Conservation (phyloP, 1,140 invertebrate species). For the Samia ricini region DNA sequence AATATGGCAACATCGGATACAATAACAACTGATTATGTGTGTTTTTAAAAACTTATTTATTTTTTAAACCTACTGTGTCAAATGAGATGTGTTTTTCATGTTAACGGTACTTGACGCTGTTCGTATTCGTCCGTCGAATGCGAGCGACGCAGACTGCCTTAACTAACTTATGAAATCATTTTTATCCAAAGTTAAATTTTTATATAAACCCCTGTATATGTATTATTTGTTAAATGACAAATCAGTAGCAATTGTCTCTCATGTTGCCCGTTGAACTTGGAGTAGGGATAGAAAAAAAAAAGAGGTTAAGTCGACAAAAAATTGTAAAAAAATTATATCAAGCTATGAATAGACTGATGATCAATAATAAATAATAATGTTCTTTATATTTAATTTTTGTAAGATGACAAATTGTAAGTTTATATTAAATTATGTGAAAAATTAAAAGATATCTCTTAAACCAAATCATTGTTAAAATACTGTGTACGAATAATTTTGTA, state of each 20-base stretch:
- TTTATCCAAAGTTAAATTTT: slow-evolving; percentile 56
- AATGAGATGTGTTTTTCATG: slow-evolving; percentile 28
- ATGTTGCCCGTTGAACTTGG: slow-evolving; percentile 68
- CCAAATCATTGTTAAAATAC: slow-evolving; percentile 18
- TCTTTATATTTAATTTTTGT: slow-evolving; percentile 77
- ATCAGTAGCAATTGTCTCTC: slow-evolving; percentile 46
- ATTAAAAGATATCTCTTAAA: slow-evolving; percentile 31
- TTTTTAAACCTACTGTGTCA: slow-evolving; percentile 43
- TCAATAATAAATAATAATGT: slow-evolving; percentile 69
- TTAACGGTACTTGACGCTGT: slow-evolving; percentile 22
- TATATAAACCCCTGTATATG: slow-evolving; percentile 58
- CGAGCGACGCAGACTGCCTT: slow-evolving; percentile 29
- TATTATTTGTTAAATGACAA: slow-evolving; percentile 39
- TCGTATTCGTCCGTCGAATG: slow-evolving; percentile 23
- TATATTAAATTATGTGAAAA: slow-evolving; percentile 74
- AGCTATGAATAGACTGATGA: slow-evolving; percentile 77
- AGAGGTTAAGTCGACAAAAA: slow-evolving; percentile 70
- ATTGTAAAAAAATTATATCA: slow-evolving; percentile 75
- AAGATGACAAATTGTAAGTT: slow-evolving; percentile 75
- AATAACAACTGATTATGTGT: slow-evolving; percentile 46
- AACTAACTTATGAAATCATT: slow-evolving; percentile 46
- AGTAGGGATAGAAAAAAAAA: slow-evolving; percentile 66
- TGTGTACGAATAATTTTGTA: slow-evolving; percentile 53
- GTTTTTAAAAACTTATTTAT: slow-evolving; percentile 76
- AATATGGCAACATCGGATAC: slow-evolving; percentile 66